Conservation (phyloP, 2,797 vertebrate genomes). For the Mormyrus proboscirostris region DNA sequence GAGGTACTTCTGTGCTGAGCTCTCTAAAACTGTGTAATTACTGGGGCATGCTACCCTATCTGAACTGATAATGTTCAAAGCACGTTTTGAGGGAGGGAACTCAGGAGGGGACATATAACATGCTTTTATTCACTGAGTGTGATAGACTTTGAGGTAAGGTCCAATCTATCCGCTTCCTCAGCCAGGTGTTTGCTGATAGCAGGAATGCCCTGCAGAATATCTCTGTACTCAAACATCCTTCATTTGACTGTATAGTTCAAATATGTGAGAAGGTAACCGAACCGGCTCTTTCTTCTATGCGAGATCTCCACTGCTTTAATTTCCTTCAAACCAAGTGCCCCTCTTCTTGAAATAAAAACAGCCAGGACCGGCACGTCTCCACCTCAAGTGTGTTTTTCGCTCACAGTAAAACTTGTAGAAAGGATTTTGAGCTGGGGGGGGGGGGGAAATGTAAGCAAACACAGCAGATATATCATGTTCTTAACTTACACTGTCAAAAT, state of each 20-base stretch:
- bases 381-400: conserved; percentile 40
- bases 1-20: conserved; percentile 21
- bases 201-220: not conserved
- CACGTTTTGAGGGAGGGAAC: not conserved
- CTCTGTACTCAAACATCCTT: not conserved
- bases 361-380: conserved; percentile 38
- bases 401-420: conserved; percentile 36
- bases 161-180: not conserved
- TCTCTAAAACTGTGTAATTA: conserved; percentile 11
- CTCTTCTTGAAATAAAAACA: conserved; percentile 41
- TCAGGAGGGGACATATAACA: not conserved
- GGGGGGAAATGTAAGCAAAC: conserved; percentile 29
- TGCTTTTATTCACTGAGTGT: not conserved
- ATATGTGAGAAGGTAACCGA: conserved; percentile 19
- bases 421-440: conserved; percentile 37
- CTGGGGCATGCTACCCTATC: not conserved
- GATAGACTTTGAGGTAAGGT: not conserved
- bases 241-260: conserved; percentile 32
- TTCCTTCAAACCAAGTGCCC: conserved; percentile 28
- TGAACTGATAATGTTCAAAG: not conserved
- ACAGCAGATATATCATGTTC: conserved; percentile 51
- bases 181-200: not conserved
- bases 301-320: not conserved
- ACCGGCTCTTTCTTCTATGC: not conserved
- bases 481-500: conserved; percentile 66